Evolutionary conservation across 2,888 invertebrate genomes (phyloP).

Genomic region (Cephus rjabovi): DNA sequence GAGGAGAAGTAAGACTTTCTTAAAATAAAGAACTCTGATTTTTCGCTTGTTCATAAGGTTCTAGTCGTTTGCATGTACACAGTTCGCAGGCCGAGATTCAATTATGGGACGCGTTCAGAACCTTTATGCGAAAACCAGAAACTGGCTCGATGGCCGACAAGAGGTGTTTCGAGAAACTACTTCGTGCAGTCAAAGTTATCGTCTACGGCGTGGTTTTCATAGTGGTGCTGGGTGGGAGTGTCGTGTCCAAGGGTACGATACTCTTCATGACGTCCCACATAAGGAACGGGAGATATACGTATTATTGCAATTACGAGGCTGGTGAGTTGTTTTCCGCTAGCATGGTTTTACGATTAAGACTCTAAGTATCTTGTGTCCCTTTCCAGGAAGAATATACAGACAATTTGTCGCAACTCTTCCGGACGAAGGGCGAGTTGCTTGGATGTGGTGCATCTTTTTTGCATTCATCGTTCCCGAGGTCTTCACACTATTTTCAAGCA

Average conservation of each 20-base stretch:
- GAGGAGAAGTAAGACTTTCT: neutral
- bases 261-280: conserved; percentile 81
- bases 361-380: too few species aligned
- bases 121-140: conserved; percentile 76
- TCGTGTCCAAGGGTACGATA: conserved; percentile 79
- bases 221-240: conserved; percentile 75
- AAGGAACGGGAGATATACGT: conserved; percentile 69
- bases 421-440: conserved; percentile 75
- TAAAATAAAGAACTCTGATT: neutral
- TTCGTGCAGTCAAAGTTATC: conserved; percentile 76
- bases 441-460: conserved; percentile 85
- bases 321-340: conserved; percentile 52
- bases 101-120: conserved; percentile 85
- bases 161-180: conserved; percentile 72
- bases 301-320: conserved; percentile 72
- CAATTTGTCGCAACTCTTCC: conserved; percentile 74
- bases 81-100: conserved; percentile 65
- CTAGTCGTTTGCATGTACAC: conserved; percentile 11
- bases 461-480: conserved; percentile 83
- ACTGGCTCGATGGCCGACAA: conserved; percentile 77
- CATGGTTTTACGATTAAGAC: too few species aligned
- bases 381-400: conserved; percentile 71
- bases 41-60: neutral
- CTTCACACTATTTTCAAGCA: conserved; percentile 77
- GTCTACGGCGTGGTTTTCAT: conserved; percentile 78